Evolutionary conservation across 2,797 vertebrate genomes (phyloP).

Genomic region (Lemur catta): DNA sequence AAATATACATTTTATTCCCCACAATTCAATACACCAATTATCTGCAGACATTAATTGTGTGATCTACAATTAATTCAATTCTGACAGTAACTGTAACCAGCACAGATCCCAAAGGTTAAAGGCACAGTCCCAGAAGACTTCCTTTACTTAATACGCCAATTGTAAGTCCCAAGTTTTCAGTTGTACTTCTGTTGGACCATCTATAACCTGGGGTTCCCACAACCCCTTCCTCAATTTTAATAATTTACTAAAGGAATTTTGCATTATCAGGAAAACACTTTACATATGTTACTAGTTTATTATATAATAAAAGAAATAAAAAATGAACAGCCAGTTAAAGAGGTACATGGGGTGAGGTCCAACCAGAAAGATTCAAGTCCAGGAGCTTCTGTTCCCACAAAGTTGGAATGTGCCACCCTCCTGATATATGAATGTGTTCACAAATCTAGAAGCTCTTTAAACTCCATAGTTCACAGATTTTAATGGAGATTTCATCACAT

Average conservation of each 20-base stretch:
- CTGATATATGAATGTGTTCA: background rate
- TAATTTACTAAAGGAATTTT: background rate
- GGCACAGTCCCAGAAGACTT: background rate
- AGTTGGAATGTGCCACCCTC: background rate
- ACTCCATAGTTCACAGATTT: background rate
- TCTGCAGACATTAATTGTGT: background rate
- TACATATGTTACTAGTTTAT: background rate
- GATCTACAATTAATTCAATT: background rate
- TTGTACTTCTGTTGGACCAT: background rate
- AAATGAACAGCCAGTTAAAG: background rate
- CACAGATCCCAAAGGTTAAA: background rate
- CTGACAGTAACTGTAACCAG: background rate
- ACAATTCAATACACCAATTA: background rate
- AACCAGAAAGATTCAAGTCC: background rate
- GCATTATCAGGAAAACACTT: background rate
- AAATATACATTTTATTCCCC: background rate
- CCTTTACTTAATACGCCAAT: accelerated
- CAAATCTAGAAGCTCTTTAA: background rate
- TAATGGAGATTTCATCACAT: background rate
- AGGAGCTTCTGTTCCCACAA: background rate
- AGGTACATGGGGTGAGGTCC: background rate
- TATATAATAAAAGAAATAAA: background rate
- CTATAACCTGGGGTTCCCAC: background rate
- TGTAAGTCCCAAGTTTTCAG: background rate
- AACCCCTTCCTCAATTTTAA: background rate